Percentiles rank a stretch among this genome's conserved stretches.
phyloP scores from a whole-genome alignment of 2,113 vertebrate genomes.

The Monopterus albus region DNA sequence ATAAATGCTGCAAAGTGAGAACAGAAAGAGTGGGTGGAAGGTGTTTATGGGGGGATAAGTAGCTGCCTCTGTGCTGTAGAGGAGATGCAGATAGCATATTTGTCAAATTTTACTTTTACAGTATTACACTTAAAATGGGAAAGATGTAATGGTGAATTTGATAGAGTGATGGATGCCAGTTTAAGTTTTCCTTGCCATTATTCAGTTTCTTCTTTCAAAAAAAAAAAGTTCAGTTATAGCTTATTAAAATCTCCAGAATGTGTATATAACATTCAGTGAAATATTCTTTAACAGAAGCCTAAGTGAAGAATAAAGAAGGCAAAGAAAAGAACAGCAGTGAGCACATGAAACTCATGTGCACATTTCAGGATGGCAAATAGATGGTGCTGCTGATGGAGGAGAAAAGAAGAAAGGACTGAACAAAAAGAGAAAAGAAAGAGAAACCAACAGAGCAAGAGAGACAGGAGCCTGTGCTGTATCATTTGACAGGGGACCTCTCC shows the following conservation, averaged over 20 bases:
- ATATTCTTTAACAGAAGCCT: not conserved
- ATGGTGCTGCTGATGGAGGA: not conserved
- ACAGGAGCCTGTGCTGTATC: slow-evolving; percentile 87
- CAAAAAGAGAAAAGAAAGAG: slow-evolving; percentile 30
- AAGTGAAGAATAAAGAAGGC: not conserved
- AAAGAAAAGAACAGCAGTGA: not conserved
- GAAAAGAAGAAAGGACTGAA: slow-evolving; percentile 13
- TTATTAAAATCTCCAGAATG: slow-evolving; percentile 18
- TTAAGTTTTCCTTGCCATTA: not conserved
- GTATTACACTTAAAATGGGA: slow-evolving; percentile 39
- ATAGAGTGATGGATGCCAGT: slow-evolving; percentile 9
- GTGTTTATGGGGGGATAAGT: slow-evolving; percentile 82
- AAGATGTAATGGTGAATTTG: slow-evolving; percentile 33
- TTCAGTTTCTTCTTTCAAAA: not conserved
- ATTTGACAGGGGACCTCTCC: slow-evolving; percentile 90
- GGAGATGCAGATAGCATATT: slow-evolving; percentile 64
- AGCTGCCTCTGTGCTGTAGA: slow-evolving; percentile 73
- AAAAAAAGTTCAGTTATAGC: slow-evolving; percentile 18
- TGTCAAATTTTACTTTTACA: slow-evolving; percentile 55
- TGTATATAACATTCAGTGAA: not conserved
- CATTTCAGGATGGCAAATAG: slow-evolving; percentile 23
- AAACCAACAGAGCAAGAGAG: slow-evolving; percentile 46
- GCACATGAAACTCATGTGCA: slow-evolving; percentile 1
- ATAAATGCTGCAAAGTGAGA: slow-evolving; percentile 87
- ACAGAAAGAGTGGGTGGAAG: slow-evolving; percentile 83